Evolutionary conservation across 2,888 invertebrate genomes (phyloP).

Genomic region (Scrobipalpa atriplicella): DNA sequence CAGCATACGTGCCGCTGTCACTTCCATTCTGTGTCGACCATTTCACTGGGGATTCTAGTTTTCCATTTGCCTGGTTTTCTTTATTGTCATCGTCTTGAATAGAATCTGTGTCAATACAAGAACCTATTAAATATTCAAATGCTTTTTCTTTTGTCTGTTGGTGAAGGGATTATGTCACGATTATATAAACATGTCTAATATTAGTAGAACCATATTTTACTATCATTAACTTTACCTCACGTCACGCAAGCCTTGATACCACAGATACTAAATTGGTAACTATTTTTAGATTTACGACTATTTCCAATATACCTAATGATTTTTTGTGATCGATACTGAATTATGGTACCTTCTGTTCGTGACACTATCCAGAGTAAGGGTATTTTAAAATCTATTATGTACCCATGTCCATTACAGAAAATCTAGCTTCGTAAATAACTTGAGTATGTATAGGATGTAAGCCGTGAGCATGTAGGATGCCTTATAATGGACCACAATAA

Average conservation of each 20-base stretch:
- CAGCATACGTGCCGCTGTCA: constrained; percentile 79
- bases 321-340: neutral
- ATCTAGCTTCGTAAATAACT: too few species aligned
- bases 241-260: neutral
- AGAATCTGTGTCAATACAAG: neutral
- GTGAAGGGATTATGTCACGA: too few species aligned
- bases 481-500: neutral
- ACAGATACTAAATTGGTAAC: neutral
- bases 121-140: neutral
- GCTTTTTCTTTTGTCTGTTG: neutral
- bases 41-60: constrained; percentile 74
- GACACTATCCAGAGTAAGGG: too few species aligned
- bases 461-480: neutral
- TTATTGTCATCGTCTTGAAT: constrained; percentile 75
- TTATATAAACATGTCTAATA: neutral
- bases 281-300: neutral
- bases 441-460: too few species aligned
- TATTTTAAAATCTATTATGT: too few species aligned
- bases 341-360: neutral
- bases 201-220: neutral
- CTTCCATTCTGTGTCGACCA: constrained; percentile 78
- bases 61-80: constrained; percentile 77
- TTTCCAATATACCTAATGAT: neutral
- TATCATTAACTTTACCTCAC: neutral
- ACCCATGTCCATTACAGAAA: too few species aligned